These are phyloP conservation scores for Baryphthengus martii DNA, from an alignment of 2,113 vertebrate species.

Conservation along the genomic window DNA sequence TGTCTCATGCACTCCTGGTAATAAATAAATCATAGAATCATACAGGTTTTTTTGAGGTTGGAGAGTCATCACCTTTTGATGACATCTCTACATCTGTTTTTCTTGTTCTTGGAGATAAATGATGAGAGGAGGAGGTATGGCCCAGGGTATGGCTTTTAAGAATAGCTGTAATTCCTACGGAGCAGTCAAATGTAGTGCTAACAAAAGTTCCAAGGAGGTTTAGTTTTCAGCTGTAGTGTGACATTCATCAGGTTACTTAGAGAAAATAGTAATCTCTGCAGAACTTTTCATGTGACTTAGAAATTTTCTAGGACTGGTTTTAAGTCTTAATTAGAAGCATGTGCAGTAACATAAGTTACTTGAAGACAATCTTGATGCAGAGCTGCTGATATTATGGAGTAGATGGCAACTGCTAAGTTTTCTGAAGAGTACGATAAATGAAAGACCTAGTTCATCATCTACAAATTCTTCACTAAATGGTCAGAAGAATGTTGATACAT, in stretches of 20 bases:
- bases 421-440: background rate
- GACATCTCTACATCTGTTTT: accelerated
- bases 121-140: background rate
- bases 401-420: background rate
- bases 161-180: background rate
- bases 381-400: background rate
- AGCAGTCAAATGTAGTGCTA: accelerated
- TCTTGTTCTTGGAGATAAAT: background rate
- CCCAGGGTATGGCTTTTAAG: background rate
- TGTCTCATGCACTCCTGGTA: background rate
- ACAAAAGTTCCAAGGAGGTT: background rate
- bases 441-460: background rate
- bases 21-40: background rate
- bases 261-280: background rate
- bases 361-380: background rate
- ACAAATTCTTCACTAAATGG: background rate
- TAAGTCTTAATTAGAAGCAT: background rate
- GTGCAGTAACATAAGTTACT: background rate
- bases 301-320: background rate
- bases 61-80: background rate
- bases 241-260: background rate
- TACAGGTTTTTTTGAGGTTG: background rate
- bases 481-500: accelerated
- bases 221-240: background rate
- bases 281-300: background rate